Conservation (phyloP, 2,888 invertebrate genomes). For the Scotopteryx bipunctaria region DNA sequence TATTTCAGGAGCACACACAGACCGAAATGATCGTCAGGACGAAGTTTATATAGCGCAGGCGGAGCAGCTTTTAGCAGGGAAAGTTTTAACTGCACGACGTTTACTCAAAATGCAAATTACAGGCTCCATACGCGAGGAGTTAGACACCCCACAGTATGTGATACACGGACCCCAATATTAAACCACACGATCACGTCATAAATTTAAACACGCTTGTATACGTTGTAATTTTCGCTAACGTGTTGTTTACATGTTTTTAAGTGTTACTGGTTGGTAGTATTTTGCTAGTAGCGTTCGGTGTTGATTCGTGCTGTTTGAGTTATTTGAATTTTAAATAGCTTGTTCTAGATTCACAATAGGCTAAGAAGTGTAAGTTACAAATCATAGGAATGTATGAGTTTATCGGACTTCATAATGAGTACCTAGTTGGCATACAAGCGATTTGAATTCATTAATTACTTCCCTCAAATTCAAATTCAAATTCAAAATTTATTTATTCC, state of each 20-base stretch:
- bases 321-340: conserved; percentile 11
- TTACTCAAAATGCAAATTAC: conserved; percentile 80
- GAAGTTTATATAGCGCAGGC: conserved; percentile 64
- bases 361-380: background rate
- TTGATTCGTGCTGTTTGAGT: conserved; percentile 13
- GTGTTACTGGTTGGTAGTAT: conserved; percentile 40
- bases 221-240: conserved; percentile 65
- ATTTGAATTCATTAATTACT: no score
- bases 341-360: background rate
- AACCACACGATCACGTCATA: conserved; percentile 74
- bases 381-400: background rate
- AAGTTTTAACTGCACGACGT: conserved; percentile 76
- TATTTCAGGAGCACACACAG: conserved; percentile 44
- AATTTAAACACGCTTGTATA: conserved; percentile 66
- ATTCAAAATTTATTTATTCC: no score
- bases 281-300: conserved; percentile 12
- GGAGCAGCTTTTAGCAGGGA: conserved; percentile 64
- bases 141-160: conserved; percentile 67
- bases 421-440: no score
- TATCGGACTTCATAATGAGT: background rate
- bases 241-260: conserved; percentile 66
- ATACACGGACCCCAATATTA: conserved; percentile 77
- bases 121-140: conserved; percentile 65
- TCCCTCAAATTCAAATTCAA: no score
- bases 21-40: conserved; percentile 53